A percentile compares a stretch with the other conserved stretches of the same genome.
These are phyloP conservation scores for Eubasilissa splendida DNA, from an alignment of 2,888 invertebrate genomes.

Conservation along the genomic window DNA sequence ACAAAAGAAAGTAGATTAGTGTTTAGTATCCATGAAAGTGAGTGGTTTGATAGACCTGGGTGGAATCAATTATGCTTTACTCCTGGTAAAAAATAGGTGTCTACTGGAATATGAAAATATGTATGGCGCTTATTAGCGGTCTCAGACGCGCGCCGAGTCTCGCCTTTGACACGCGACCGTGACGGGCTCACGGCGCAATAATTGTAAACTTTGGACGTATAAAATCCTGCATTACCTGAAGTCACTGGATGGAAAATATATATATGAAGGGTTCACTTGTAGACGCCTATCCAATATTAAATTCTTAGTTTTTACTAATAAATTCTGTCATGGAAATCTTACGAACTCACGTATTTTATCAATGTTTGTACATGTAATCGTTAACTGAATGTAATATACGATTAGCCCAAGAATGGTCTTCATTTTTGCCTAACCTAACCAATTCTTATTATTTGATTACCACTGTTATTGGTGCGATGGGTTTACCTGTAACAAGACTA, in stretches of 20 bases:
- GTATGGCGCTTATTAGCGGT: slow-evolving; percentile 22
- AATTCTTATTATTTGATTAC: no score
- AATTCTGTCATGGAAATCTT: no score
- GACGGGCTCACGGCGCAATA: slow-evolving; percentile 8
- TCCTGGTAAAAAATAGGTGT: slow-evolving; percentile 3
- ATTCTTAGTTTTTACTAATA: no score
- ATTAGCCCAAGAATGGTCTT: no score
- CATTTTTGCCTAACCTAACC: no score
- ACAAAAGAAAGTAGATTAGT: slow-evolving; percentile 8
- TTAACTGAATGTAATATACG: no score
- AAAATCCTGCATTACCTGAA: slow-evolving; percentile 14
- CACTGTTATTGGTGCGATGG: no score
- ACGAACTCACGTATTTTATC: no score
- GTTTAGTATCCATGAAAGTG: slow-evolving; percentile 31
- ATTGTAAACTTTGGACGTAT: slow-evolving; percentile 22
- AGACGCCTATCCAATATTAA: no score
- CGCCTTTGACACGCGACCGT: slow-evolving; percentile 38
- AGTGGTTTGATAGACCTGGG: slow-evolving; percentile 23
- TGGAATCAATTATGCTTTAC: slow-evolving; percentile 21
- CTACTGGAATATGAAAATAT: neutral
- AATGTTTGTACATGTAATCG: no score
- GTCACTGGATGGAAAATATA: slow-evolving; percentile 18
- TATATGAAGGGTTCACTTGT: no score
- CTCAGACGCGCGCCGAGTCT: slow-evolving; percentile 14
- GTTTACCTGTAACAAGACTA: no score